Base-by-base conservation (phyloP, 2,113 vertebrate species). In the Phyllopteryx taeniolatus region DNA sequence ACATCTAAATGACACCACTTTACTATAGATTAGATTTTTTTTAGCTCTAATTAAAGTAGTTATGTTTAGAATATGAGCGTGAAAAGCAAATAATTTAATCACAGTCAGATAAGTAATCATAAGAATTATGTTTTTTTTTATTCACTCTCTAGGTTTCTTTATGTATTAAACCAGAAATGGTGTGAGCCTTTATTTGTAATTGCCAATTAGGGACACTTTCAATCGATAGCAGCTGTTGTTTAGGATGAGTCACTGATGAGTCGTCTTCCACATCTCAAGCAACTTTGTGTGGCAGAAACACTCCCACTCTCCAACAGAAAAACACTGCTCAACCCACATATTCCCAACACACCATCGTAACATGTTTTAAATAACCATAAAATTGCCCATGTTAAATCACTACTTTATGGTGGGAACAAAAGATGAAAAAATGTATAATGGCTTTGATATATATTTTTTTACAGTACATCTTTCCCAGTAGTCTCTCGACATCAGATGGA, bases 261-360 rank as follows among this genome's bases (percentile, higher is more conserved):
- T 33, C 15, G 33, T 15, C 57, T 53, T 49, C 47, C 5, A 12
- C 61, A 64, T 64, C 39, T 13, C 39, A 43, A n/a, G 10, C 9
- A 64, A 43, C 10, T 19, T 35, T n/a, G 60, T 62, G 10, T 44
- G 51, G 19, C 42, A 65, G 42, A 65, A 65, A 42, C 2, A 20
- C 20, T 65, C 63, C 63, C 63, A 44, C 63, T 65, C 63, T 22
- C 39, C 42, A n/a, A n/a, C 5, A 13, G 63, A 42, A 65, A 65
- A 65, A 2, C 20, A 22, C 19, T 39, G 19, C 56, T 13, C 22
- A 3, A 15, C 57, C 27, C 57, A 60, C 63, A 46, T 46, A 65
- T 65, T 65, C 63, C 42, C 63, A 27, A 44, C n/a, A 22, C 43
- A 22, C 57, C 63, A 65, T 61, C 27, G 27, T 31, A 60, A 60